These are phyloP conservation scores for Paradoxurus hermaphroditus DNA, from an alignment of 2,113 vertebrate genomes.

Conservation along the genomic window DNA sequence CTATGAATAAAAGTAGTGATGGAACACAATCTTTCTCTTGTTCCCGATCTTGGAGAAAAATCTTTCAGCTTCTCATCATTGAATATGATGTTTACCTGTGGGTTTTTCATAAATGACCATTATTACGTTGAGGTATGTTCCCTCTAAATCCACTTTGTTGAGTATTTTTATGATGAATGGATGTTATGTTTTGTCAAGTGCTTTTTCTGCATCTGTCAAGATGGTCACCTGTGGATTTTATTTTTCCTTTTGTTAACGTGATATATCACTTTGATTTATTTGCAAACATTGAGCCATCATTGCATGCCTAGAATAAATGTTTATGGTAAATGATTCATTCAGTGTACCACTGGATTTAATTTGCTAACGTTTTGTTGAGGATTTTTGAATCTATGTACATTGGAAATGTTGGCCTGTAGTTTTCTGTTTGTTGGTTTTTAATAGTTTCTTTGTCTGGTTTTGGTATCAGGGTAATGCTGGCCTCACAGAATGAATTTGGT, in stretches of 20 bases:
- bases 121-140: too few species aligned
- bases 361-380: neutral
- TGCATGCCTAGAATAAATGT: neutral
- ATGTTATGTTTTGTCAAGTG: neutral
- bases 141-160: too few species aligned
- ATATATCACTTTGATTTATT: neutral
- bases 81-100: too few species aligned
- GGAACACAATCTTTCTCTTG: neutral
- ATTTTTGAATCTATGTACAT: neutral
- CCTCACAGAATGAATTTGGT: neutral
- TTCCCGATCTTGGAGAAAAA: too few species aligned
- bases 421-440: neutral
- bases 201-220: neutral
- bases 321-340: neutral
- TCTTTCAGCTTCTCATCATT: too few species aligned
- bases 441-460: neutral
- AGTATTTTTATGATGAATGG: too few species aligned
- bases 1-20: neutral
- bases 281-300: neutral
- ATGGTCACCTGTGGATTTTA: neutral
- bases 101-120: too few species aligned
- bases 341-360: neutral
- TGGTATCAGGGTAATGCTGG: neutral
- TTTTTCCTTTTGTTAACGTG: neutral
- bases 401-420: neutral